These are phyloP conservation scores for Carassius auratus DNA, from an alignment of 2,113 vertebrate genomes.

Conservation along the genomic window DNA sequence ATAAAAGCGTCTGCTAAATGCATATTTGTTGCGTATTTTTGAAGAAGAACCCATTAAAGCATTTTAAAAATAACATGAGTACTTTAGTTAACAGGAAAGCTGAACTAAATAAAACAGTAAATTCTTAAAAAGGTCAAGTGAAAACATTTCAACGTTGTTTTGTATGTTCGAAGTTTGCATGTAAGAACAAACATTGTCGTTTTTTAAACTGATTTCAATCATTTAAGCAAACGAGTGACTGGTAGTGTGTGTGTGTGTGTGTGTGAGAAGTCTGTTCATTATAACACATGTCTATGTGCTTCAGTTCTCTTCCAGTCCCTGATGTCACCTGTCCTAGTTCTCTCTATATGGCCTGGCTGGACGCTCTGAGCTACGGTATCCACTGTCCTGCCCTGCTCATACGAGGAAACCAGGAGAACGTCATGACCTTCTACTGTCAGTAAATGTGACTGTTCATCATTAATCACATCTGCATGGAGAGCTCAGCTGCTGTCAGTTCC, in stretches of 20 bases:
- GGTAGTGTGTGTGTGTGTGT: neutral
- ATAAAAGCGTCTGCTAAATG: too few species aligned
- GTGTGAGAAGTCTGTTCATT: neutral
- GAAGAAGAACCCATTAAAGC: too few species aligned
- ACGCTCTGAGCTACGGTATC: constrained; percentile 71
- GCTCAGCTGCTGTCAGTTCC: neutral
- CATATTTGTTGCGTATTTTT: too few species aligned
- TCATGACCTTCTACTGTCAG: constrained; percentile 75
- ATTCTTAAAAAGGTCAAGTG: too few species aligned
- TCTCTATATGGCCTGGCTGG: constrained; percentile 78
- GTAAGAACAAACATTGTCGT: too few species aligned
- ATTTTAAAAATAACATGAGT: too few species aligned
- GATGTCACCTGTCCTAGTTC: constrained; percentile 70
- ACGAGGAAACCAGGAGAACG: constrained; percentile 76
- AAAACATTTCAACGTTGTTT: too few species aligned
- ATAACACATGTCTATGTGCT: too few species aligned
- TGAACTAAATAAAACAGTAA: too few species aligned
- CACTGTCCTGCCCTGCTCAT: constrained; percentile 71
- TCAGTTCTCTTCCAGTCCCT: constrained; percentile 74
- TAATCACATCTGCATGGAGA: too few species aligned
- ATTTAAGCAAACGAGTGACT: neutral
- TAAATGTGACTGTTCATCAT: constrained; percentile 51
- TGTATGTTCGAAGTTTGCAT: too few species aligned
- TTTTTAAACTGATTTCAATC: neutral
- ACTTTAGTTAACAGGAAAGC: too few species aligned